phyloP scores from a whole-genome alignment of 1,140 invertebrate genomes.

The Eriosoma lanigerum region DNA sequence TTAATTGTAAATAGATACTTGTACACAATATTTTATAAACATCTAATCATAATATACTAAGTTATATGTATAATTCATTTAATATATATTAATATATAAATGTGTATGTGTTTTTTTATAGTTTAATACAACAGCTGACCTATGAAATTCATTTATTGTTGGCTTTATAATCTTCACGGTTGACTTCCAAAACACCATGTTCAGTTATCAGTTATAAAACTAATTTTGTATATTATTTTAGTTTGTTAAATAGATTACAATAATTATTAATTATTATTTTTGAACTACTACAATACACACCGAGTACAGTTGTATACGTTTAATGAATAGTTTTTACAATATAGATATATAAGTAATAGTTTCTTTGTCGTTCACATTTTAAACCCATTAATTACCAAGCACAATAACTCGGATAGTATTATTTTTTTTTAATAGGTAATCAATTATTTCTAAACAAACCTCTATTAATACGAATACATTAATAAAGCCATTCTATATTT shows the following conservation, averaged over 20 bases:
- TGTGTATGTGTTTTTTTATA: too few species aligned
- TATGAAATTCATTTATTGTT: background rate
- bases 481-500: too few species aligned
- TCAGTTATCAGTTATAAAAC: background rate
- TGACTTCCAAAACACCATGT: slow-evolving; percentile 16
- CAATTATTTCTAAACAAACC: too few species aligned
- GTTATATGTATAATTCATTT: too few species aligned
- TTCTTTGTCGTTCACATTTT: background rate
- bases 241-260: slow-evolving; percentile 19
- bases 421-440: background rate
- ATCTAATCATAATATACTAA: too few species aligned
- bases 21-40: too few species aligned
- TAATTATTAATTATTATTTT: slow-evolving; percentile 24
- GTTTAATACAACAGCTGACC: background rate
- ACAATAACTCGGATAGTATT: background rate
- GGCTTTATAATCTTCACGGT: slow-evolving; percentile 14
- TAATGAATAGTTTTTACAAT: background rate
- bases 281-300: background rate
- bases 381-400: background rate
- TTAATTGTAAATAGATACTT: too few species aligned
- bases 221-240: background rate
- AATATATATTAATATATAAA: too few species aligned
- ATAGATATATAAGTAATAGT: background rate
- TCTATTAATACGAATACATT: too few species aligned
- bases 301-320: background rate